Percentiles rank a stretch among this genome's conserved stretches.
These are phyloP conservation scores for Drosophila eohydei DNA, from an alignment of 2,888 invertebrate genomes.

Conservation along the genomic window DNA sequence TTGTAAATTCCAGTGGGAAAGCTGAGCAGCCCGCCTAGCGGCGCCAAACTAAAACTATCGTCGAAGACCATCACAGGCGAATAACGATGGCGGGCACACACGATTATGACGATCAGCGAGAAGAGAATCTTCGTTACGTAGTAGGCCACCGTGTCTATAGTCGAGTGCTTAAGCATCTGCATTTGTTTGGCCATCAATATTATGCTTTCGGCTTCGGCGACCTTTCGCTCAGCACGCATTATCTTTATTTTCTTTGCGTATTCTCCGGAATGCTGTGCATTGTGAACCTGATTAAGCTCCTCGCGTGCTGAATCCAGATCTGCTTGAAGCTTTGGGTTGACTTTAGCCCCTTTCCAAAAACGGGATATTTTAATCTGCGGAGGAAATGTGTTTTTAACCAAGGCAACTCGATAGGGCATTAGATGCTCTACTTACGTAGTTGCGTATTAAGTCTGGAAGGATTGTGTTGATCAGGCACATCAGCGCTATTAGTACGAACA, in stretches of 20 bases:
- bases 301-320: conserved; percentile 64
- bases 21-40: conserved; percentile 85
- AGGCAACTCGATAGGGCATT: not conserved
- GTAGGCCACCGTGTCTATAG: conserved; percentile 71
- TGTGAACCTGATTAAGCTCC: conserved; percentile 63
- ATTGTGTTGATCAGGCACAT: conserved; percentile 65
- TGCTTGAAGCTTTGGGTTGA: conserved; percentile 31
- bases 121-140: conserved; percentile 84
- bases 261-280: conserved; percentile 67
- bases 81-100: conserved; percentile 85
- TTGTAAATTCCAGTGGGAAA: conserved; percentile 86
- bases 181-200: conserved; percentile 56
- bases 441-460: conserved; percentile 65
- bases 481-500: conserved; percentile 58
- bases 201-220: conserved; percentile 59
- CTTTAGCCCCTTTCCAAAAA: conserved; percentile 40
- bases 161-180: conserved; percentile 61
- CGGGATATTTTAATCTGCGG: conserved; percentile 68
- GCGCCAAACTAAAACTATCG: conserved; percentile 85
- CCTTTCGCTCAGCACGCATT: conserved; percentile 81
- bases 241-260: conserved; percentile 74
- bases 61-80: conserved; percentile 85
- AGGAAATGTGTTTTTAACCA: not conserved
- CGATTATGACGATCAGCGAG: conserved; percentile 80
- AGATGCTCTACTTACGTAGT: conserved; percentile 54